A percentile compares a stretch with the other conserved stretches of the same genome.
Evolutionary conservation across 1,140 invertebrate genomes (phyloP).

Genomic region (Aethina tumida): DNA sequence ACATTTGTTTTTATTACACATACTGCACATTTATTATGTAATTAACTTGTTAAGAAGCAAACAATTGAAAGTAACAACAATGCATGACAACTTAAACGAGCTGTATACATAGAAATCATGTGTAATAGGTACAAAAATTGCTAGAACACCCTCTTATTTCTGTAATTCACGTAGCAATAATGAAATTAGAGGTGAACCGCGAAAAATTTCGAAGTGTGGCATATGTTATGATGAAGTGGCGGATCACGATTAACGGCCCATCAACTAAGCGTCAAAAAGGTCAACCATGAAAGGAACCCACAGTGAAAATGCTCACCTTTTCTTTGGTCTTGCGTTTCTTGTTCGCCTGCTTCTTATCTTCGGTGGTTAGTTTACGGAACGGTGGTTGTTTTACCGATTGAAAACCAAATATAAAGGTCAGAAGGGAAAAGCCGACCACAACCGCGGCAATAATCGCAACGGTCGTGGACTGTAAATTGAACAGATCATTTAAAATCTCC

Average conservation of each 20-base stretch:
- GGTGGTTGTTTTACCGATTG: constrained; percentile 61
- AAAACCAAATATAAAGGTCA: constrained; percentile 64
- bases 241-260: not conserved
- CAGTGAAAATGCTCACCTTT: constrained; percentile 47
- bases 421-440: constrained; percentile 49
- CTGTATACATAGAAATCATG: not conserved
- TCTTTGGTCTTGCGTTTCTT: constrained; percentile 62
- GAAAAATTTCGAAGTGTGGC: not conserved
- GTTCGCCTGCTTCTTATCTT: constrained; percentile 51
- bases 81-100: not conserved
- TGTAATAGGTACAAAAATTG: not conserved
- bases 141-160: not conserved
- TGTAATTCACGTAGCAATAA: not conserved
- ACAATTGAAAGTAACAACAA: not conserved
- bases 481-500: constrained; percentile 45
- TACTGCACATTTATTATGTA: constrained; percentile 2
- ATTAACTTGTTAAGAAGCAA: constrained; percentile 1
- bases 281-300: no score
- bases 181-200: not conserved
- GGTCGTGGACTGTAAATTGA: constrained; percentile 45
- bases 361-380: constrained; percentile 54
- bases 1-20: not conserved
- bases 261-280: no score
- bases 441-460: constrained; percentile 50
- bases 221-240: not conserved